A percentile compares a stretch with the other conserved stretches of the same genome.
phyloP scores from a whole-genome alignment of 2,797 vertebrate genomes.

The Pseudopleuronectes americanus region DNA sequence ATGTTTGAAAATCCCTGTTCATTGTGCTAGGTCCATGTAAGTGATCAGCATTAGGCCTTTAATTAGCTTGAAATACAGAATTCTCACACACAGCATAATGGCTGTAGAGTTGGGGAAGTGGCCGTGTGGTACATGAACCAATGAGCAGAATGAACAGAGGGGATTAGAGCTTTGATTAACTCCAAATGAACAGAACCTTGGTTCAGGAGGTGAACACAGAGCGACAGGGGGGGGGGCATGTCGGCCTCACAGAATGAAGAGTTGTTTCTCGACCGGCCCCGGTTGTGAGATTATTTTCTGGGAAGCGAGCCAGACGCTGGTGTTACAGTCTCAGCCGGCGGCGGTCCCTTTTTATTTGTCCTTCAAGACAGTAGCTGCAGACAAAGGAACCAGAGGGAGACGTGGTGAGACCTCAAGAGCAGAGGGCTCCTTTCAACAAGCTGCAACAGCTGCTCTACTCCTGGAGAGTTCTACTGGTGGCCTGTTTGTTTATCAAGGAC shows the following conservation, averaged over 20 bases:
- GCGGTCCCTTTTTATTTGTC: constrained; percentile 24
- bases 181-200: constrained; percentile 56
- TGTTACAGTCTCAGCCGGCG: constrained; percentile 29
- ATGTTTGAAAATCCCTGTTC: no score
- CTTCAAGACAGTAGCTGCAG: constrained; percentile 29
- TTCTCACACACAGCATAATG: neutral
- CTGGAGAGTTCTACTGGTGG: neutral
- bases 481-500: constrained; percentile 4
- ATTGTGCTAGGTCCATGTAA: constrained; percentile 22
- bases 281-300: constrained; percentile 59
- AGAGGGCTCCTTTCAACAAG: neutral
- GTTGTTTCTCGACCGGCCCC: constrained; percentile 46
- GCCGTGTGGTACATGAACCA: constrained; percentile 45
- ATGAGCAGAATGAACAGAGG: constrained; percentile 55
- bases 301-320: constrained; percentile 54
- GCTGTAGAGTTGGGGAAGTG: constrained; percentile 16
- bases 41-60: constrained; percentile 54
- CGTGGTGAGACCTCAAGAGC: neutral
- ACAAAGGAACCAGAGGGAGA: constrained; percentile 27
- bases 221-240: constrained; percentile 5
- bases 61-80: constrained; percentile 59
- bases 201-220: constrained; percentile 53
- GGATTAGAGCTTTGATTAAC: constrained; percentile 61
- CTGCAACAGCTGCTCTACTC: neutral
- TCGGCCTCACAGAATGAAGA: constrained; percentile 20